Conservation (phyloP, 2,888 invertebrate species). For the Machimus atricapillus region DNA sequence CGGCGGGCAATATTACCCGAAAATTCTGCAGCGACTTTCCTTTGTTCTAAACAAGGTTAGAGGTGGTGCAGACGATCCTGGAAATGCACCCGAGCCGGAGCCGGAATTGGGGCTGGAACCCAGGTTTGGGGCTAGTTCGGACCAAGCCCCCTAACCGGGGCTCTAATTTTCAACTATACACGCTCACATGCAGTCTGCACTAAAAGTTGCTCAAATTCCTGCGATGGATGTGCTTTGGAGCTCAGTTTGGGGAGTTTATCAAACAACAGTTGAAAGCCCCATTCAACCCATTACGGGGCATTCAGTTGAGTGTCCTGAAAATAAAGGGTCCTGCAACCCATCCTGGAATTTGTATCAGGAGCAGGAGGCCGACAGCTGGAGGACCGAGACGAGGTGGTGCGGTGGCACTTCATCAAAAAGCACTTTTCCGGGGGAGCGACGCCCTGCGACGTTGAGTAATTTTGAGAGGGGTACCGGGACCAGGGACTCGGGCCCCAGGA, state of each 20-base stretch:
- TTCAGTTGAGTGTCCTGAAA: conserved; percentile 36
- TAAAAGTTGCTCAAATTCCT: conserved; percentile 13
- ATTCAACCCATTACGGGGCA: conserved; percentile 37
- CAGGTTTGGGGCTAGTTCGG: not conserved
- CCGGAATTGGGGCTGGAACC: not conserved
- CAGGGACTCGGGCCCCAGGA: not conserved
- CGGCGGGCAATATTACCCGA: not conserved
- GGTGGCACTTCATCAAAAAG: conserved; percentile 34
- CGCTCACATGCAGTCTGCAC: not conserved
- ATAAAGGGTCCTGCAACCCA: conserved; percentile 7
- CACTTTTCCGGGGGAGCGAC: conserved; percentile 12
- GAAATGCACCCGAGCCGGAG: not conserved
- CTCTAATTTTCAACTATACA: not conserved
- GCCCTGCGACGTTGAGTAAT: not conserved
- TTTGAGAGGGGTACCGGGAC: not conserved
- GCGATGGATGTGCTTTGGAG: conserved; percentile 16
- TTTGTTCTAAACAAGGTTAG: conserved; percentile 18
- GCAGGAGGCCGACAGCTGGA: not conserved
- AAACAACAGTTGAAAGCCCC: conserved; percentile 39
- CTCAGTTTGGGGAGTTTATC: conserved; percentile 37
- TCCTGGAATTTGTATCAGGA: conserved; percentile 11
- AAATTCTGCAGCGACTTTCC: conserved; percentile 8
- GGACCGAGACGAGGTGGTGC: not conserved
- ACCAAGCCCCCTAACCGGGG: not conserved
- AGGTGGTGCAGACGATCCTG: not conserved